phyloP scores from a whole-genome alignment of 1,140 invertebrate genomes.

The Augochlora pura region DNA sequence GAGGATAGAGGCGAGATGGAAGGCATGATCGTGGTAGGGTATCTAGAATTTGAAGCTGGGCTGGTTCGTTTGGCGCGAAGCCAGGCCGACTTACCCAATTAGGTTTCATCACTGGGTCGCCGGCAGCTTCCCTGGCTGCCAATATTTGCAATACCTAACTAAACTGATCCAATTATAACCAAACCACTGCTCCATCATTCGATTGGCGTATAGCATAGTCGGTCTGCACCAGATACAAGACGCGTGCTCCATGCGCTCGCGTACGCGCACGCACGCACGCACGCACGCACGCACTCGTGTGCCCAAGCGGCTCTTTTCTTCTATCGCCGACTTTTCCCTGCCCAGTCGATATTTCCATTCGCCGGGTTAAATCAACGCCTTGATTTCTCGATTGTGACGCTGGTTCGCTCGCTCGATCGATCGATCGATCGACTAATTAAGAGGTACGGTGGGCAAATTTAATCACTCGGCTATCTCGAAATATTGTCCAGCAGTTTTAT shows the following conservation, averaged over 20 bases:
- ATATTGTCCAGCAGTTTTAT: no score
- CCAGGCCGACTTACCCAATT: conserved; percentile 80
- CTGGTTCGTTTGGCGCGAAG: conserved; percentile 69
- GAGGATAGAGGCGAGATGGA: conserved; percentile 1
- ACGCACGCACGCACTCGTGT: no score
- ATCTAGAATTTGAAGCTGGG: conserved; percentile 62
- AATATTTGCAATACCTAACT: conserved; percentile 78
- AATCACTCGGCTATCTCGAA: no score
- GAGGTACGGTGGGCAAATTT: background rate
- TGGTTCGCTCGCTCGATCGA: background rate
- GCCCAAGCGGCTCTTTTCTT: background rate
- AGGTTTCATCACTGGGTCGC: conserved; percentile 78
- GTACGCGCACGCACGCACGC: no score
- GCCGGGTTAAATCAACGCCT: background rate
- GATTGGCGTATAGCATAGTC: conserved; percentile 62
- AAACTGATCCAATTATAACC: conserved; percentile 76
- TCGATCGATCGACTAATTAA: background rate
- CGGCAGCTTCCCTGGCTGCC: conserved; percentile 75
- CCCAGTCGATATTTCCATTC: no score
- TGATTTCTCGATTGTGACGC: background rate
- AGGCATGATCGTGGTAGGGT: conserved; percentile 49
- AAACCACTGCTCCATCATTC: conserved; percentile 66
- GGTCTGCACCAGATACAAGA: conserved; percentile 45
- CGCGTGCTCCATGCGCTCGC: background rate
- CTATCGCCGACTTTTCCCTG: background rate